Base-by-base conservation (phyloP, 2,888 invertebrate species). In the Barypeithes pellucidus region DNA sequence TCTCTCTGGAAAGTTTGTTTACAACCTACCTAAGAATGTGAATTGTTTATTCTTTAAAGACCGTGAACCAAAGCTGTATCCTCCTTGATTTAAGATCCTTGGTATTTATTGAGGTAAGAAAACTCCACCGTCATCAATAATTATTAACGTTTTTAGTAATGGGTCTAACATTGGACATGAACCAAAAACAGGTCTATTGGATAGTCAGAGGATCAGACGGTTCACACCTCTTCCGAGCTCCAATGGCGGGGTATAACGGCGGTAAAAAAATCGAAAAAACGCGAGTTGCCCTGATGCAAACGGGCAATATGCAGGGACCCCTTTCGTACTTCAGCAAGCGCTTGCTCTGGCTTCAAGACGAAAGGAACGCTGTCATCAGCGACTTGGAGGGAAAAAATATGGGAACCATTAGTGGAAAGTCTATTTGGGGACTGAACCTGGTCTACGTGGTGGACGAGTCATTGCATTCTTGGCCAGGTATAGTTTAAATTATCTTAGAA, bases 151-250 rank as follows among this genome's bases (percentile, higher is more conserved):
- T 60, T 89, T 57, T 81, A 92, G 94, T 96, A 2, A 93, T 94
- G 90, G 95, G 96, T 0, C 87, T 97, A 60, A 93, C 95, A 0
- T 86, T 96, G 70, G 96, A 97, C 83, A 88, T 93, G 62, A 91
- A 93, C 79, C 91, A 90, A 81, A 92, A 91, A 81, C 90, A 89
- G 84, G 88, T 95, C 8, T 95, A 95, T 82, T 97, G 96, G 96
- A 91, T 96, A 74, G 92, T 94, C 0, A 87, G 94, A 77, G 93
- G 94, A 78, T 91, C 92, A 77, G 92, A 93, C 81, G 94, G 93
- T 11, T 93, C 94, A 0, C 91, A 90, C 79, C 87, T 95, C 22
- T 94, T 92, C 82, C 88, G 90, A 73, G 93, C 94, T 2, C 90
- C 90, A 0, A 92, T 93, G 75, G 90, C 91, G 16, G 85, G 85